These are phyloP conservation scores for Suncus etruscus DNA, from an alignment of 2,113 vertebrate species.

Conservation along the genomic window DNA sequence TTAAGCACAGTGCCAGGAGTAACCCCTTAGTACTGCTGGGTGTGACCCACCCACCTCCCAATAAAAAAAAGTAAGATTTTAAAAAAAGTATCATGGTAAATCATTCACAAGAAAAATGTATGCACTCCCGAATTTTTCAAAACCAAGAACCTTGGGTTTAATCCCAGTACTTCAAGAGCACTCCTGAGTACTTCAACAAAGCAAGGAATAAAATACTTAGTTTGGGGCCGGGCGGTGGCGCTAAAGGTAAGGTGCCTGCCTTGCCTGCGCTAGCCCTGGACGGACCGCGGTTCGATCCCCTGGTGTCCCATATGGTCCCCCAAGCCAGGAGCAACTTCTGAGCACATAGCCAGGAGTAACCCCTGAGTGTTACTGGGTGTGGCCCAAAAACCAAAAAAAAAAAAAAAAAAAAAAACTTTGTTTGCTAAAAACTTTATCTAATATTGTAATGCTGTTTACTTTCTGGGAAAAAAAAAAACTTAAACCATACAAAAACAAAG, in stretches of 20 bases:
- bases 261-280: too few species aligned
- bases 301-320: too few species aligned
- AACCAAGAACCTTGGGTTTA: not conserved
- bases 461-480: conserved; percentile 32
- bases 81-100: not conserved
- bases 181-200: not conserved
- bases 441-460: conserved; percentile 2
- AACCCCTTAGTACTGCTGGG: too few species aligned
- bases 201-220: not conserved
- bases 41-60: too few species aligned
- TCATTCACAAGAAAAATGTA: conserved; percentile 30
- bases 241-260: too few species aligned
- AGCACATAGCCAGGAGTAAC: too few species aligned
- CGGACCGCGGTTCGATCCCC: too few species aligned
- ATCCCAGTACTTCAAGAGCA: not conserved
- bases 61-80: not conserved
- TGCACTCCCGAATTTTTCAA: conserved; percentile 2
- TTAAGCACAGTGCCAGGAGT: too few species aligned
- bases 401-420: conserved; percentile 47
- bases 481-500: not conserved
- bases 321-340: too few species aligned
- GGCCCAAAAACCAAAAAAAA: not conserved
- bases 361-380: not conserved
- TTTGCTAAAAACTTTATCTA: conserved; percentile 29
- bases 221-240: too few species aligned